phyloP scores from a whole-genome alignment of 1,140 invertebrate genomes.

The Lucilia cuprina region DNA sequence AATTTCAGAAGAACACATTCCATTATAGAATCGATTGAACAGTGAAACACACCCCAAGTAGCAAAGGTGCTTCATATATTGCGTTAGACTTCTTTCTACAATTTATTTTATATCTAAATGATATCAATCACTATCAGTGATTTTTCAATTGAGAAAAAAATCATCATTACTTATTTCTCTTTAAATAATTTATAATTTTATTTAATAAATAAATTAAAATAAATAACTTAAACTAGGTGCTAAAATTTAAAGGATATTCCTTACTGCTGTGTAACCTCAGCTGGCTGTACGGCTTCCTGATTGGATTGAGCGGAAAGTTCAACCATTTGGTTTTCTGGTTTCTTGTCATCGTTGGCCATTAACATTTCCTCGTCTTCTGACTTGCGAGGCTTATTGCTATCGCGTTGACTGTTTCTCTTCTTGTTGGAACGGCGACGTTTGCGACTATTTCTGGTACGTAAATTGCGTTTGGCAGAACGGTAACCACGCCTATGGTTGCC shows the following conservation, averaged over 20 bases:
- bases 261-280: background rate
- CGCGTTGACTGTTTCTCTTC: background rate
- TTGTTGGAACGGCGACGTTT: background rate
- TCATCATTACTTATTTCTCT: too few species aligned
- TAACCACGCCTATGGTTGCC: background rate
- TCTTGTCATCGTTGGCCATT: background rate
- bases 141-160: too few species aligned
- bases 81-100: too few species aligned
- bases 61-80: too few species aligned
- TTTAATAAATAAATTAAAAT: slow-evolving; percentile 24
- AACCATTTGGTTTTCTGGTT: background rate
- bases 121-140: too few species aligned
- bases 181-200: background rate
- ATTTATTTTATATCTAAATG: too few species aligned
- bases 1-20: too few species aligned
- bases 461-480: background rate
- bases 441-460: background rate
- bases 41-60: too few species aligned
- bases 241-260: background rate
- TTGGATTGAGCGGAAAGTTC: background rate
- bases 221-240: slow-evolving; percentile 18
- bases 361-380: background rate
- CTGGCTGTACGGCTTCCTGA: background rate
- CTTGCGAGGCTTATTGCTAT: slow-evolving; percentile 7
- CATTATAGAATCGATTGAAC: too few species aligned